A percentile compares a stretch with the other conserved stretches of the same genome.
Conservation (phyloP, 2,888 invertebrate genomes). For the Mimachlamys varia region DNA sequence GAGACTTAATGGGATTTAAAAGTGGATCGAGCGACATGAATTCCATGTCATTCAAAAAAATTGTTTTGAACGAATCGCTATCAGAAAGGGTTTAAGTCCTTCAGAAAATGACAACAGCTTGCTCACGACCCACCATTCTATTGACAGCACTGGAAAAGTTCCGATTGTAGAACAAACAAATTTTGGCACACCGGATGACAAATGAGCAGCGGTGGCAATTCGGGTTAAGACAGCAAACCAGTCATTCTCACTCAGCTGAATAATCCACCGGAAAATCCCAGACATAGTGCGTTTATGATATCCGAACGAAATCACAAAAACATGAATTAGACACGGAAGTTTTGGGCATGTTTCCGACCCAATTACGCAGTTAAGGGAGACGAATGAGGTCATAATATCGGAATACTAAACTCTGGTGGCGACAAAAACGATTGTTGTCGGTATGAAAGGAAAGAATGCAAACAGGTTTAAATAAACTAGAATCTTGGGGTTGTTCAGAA, state of each 20-base stretch:
- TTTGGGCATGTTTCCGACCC: not conserved
- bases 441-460: too few species aligned
- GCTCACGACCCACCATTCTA: not conserved
- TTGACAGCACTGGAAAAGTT: not conserved
- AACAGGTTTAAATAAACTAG: too few species aligned
- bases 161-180: not conserved
- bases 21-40: not conserved
- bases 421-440: not conserved
- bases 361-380: not conserved
- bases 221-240: not conserved
- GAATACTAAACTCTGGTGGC: not conserved
- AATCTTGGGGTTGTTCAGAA: too few species aligned
- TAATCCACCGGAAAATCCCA: not conserved
- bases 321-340: not conserved
- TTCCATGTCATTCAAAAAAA: not conserved
- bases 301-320: not conserved
- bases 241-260: not conserved
- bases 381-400: not conserved
- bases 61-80: not conserved
- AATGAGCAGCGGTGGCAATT: not conserved
- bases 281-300: not conserved
- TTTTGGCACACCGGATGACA: not conserved
- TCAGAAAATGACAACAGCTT: conserved; percentile 2
- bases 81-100: not conserved
- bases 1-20: not conserved